A percentile compares a stretch with the other conserved stretches of the same genome.
Evolutionary conservation across 2,888 invertebrate genomes (phyloP).

Genomic region (Diaperis boleti): DNA sequence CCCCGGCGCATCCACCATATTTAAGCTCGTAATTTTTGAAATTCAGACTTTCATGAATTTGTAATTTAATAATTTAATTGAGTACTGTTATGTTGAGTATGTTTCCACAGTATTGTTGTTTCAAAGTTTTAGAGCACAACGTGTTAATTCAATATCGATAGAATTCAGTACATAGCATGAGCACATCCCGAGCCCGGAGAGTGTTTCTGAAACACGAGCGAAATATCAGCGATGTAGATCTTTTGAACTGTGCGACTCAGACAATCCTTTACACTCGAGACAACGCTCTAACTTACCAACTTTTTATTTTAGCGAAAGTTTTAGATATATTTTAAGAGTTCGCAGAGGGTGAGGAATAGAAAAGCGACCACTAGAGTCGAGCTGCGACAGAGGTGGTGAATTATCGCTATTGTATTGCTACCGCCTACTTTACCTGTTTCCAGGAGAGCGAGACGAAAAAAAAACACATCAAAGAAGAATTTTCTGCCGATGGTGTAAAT

Average conservation of each 20-base stretch:
- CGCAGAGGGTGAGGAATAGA: conserved; percentile 26
- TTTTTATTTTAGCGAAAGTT: conserved; percentile 41
- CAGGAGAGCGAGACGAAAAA: background rate
- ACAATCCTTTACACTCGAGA: conserved; percentile 47
- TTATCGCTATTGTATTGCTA: conserved; percentile 26
- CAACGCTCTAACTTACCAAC: conserved; percentile 42
- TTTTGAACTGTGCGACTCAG: conserved; percentile 42
- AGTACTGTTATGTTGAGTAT: too few relatives aligned
- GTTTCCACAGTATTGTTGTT: too few relatives aligned
- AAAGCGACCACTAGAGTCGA: conserved; percentile 11
- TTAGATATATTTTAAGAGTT: conserved; percentile 42
- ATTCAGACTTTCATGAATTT: too few relatives aligned
- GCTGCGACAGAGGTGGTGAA: conserved; percentile 24
- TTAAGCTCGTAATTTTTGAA: too few relatives aligned
- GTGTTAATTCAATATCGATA: too few relatives aligned
- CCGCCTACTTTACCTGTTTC: conserved; percentile 20
- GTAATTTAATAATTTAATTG: too few relatives aligned
- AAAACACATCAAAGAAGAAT: too few relatives aligned
- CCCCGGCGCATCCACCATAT: too few relatives aligned
- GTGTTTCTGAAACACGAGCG: conserved; percentile 44
- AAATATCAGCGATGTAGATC: conserved; percentile 41
- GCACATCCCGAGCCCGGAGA: too few relatives aligned
- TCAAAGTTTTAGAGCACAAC: too few relatives aligned
- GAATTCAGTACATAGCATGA: too few relatives aligned
- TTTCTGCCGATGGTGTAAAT: too few relatives aligned